Evolutionary conservation across 2,888 invertebrate genomes (phyloP).

Genomic region (Parnassius glacialis): DNA sequence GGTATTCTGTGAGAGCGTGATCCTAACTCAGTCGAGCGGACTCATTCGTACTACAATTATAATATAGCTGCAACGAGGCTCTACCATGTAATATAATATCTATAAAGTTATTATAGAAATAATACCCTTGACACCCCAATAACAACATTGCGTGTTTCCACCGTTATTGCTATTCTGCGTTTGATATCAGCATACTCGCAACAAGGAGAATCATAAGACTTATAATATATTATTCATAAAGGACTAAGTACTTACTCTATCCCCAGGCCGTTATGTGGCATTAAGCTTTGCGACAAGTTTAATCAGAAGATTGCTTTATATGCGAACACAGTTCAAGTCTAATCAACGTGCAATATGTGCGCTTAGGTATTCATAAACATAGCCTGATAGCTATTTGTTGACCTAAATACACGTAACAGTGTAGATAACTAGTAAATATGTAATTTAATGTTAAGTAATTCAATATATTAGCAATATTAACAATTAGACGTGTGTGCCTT

Average conservation of each 20-base stretch:
- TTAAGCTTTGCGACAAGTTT: slow-evolving; percentile 14
- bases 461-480: no score
- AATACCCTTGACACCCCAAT: not conserved
- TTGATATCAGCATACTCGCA: not conserved
- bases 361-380: slow-evolving; percentile 17
- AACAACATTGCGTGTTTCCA: not conserved
- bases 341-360: slow-evolving; percentile 8
- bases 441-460: not conserved
- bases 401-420: slow-evolving; percentile 1
- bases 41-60: no score
- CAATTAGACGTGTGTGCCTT: no score
- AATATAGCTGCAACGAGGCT: no score
- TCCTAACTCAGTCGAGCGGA: no score
- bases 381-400: not conserved
- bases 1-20: no score
- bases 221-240: slow-evolving; percentile 9
- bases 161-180: not conserved
- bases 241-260: not conserved
- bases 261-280: slow-evolving; percentile 6
- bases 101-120: no score
- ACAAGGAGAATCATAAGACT: slow-evolving; percentile 2
- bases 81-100: no score
- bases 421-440: not conserved
- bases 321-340: slow-evolving; percentile 14
- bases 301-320: slow-evolving; percentile 22